These are phyloP conservation scores for Phoenoteleia sp. DNA, from an alignment of 2,888 invertebrate species.

Conservation along the genomic window DNA sequence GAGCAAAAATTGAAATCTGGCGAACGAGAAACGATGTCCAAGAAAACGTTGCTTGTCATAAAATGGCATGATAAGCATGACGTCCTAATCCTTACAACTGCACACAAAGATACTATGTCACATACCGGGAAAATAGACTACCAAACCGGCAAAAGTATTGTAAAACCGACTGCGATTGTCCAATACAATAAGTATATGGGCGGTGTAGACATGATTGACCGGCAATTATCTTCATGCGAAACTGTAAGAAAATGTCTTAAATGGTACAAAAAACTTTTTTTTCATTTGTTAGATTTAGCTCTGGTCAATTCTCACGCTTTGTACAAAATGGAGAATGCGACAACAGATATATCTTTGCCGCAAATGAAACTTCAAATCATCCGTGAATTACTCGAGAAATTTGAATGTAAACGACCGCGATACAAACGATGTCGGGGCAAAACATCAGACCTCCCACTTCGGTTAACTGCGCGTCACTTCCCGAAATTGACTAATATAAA, in stretches of 20 bases:
- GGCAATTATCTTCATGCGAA: slow-evolving; percentile 61
- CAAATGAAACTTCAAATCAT: slow-evolving; percentile 14
- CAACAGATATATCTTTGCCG: neutral
- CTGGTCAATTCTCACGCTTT: slow-evolving; percentile 44
- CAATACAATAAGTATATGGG: slow-evolving; percentile 67
- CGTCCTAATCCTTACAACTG: slow-evolving; percentile 47
- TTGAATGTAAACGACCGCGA: slow-evolving; percentile 11
- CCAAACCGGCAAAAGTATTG: slow-evolving; percentile 53
- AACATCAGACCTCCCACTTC: slow-evolving; percentile 2
- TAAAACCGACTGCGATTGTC: slow-evolving; percentile 56
- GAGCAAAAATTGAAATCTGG: slow-evolving; percentile 38
- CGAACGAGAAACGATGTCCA: slow-evolving; percentile 27
- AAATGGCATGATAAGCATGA: slow-evolving; percentile 50
- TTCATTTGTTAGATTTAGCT: slow-evolving; percentile 30
- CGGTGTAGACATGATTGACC: slow-evolving; percentile 45
- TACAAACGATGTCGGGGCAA: neutral
- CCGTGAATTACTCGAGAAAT: slow-evolving; percentile 12
- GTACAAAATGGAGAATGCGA: slow-evolving; percentile 45
- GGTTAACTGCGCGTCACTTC: slow-evolving; percentile 45
- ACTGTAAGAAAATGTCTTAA: slow-evolving; percentile 65
- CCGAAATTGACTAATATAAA: slow-evolving; percentile 18
- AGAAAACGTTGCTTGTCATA: slow-evolving; percentile 17
- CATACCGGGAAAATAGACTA: slow-evolving; percentile 50
- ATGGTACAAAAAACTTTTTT: slow-evolving; percentile 63
- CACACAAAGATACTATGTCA: slow-evolving; percentile 55